phyloP scores from a whole-genome alignment of 1,140 invertebrate genomes.

The Bombus soroeensis region DNA sequence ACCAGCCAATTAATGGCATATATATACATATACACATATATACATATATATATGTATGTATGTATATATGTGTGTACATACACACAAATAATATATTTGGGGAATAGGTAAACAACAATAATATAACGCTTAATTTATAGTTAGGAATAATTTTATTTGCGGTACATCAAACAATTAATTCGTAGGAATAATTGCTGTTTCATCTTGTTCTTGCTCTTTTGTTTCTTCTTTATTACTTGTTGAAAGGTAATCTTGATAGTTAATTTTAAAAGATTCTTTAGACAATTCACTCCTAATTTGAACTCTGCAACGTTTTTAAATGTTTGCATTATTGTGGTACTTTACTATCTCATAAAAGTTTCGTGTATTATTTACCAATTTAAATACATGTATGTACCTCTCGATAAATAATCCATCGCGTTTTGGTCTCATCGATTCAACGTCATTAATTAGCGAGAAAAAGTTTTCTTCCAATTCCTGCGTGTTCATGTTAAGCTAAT shows the following conservation, averaged over 20 bases:
- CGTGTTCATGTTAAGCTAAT: conserved; percentile 87
- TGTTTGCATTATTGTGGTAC: background rate
- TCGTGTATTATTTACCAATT: conserved; percentile 5
- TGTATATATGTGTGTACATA: too few relatives aligned
- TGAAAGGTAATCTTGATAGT: conserved; percentile 84
- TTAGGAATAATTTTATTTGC: conserved; percentile 42
- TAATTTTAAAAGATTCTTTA: conserved; percentile 86
- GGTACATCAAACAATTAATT: conserved; percentile 39
- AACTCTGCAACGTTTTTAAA: conserved; percentile 60
- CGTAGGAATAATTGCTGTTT: conserved; percentile 33
- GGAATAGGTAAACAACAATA: background rate
- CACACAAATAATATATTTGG: background rate
- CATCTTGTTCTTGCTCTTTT: conserved; percentile 46
- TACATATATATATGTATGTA: too few relatives aligned
- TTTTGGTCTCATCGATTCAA: conserved; percentile 85
- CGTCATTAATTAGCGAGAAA: conserved; percentile 84
- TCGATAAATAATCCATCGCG: conserved; percentile 87
- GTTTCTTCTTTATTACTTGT: conserved; percentile 23
- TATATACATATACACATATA: too few relatives aligned
- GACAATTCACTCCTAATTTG: conserved; percentile 84
- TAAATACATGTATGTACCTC: conserved; percentile 79
- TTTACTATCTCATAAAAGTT: background rate
- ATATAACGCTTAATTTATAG: background rate
- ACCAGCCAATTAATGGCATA: background rate
- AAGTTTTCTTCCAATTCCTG: conserved; percentile 89